These are phyloP conservation scores for Dyspetes luteomarginatus DNA, from an alignment of 2,888 invertebrate species.

Conservation along the genomic window DNA sequence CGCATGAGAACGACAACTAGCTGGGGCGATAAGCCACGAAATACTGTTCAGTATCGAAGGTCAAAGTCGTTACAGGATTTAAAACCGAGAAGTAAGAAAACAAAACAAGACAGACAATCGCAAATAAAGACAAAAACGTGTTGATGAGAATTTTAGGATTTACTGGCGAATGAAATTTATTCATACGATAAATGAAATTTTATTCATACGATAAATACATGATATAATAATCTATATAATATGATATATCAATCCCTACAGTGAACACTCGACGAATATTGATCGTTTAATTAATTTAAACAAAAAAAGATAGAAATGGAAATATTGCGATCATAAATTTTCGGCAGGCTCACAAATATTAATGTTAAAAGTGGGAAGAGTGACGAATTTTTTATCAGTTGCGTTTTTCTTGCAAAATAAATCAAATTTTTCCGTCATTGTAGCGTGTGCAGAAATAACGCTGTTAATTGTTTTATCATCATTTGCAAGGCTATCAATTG, in stretches of 20 bases:
- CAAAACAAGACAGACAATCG: constrained; percentile 5
- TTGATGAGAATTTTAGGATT: background rate
- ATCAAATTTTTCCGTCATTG: too few species aligned
- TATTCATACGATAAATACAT: constrained; percentile 7
- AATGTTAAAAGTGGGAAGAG: constrained; percentile 19
- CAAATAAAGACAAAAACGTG: background rate
- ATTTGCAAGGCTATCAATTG: background rate
- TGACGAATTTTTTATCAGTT: constrained; percentile 19
- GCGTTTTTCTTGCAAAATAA: background rate
- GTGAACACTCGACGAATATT: background rate
- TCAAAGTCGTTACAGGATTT: constrained; percentile 9
- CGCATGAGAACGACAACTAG: background rate
- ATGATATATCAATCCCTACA: too few species aligned
- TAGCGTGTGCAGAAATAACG: too few species aligned
- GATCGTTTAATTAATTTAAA: background rate
- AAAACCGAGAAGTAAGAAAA: constrained; percentile 12
- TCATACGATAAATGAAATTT: constrained; percentile 3
- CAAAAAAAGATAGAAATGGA: too few species aligned
- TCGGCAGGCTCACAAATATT: too few species aligned
- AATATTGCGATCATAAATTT: too few species aligned
- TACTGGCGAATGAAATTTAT: background rate
- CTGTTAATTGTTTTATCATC: too few species aligned
- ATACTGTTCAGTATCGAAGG: constrained; percentile 22
- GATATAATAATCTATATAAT: constrained; percentile 3
- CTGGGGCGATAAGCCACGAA: background rate